These are phyloP conservation scores for Anthopleura sola DNA, from an alignment of 64 coral and sea anemone genomes.

Conservation along the genomic window DNA sequence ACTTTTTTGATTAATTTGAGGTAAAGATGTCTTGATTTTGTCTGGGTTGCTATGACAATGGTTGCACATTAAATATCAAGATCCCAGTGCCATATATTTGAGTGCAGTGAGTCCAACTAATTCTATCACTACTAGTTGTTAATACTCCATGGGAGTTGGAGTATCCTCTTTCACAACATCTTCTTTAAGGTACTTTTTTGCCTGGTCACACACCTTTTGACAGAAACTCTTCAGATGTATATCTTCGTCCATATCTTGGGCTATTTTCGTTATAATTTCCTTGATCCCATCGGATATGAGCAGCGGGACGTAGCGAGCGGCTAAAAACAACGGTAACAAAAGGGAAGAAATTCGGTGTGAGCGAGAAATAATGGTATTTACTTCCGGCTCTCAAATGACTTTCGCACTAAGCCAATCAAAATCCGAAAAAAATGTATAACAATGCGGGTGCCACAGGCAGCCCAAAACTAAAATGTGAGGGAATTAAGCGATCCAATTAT, in stretches of 20 bases:
- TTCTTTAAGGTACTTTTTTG: constrained; percentile 12
- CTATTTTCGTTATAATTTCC: neutral
- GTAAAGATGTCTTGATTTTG: no score
- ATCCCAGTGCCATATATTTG: no score
- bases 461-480: no score
- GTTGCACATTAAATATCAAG: neutral
- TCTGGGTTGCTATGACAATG: no score
- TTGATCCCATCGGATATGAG: constrained; percentile 2
- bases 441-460: neutral
- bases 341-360: neutral
- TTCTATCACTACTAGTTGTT: neutral
- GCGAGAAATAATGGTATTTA: no score
- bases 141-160: neutral
- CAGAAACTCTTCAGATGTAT: neutral
- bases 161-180: neutral
- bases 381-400: no score
- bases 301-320: constrained; percentile 20
- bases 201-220: constrained; percentile 4
- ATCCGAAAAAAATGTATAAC: no score
- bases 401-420: no score
- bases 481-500: no score
- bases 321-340: neutral
- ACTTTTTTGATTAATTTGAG: no score
- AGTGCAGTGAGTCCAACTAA: neutral
- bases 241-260: neutral